Conservation (phyloP, 2,888 invertebrate species). For the Neoitamus cyanurus region DNA sequence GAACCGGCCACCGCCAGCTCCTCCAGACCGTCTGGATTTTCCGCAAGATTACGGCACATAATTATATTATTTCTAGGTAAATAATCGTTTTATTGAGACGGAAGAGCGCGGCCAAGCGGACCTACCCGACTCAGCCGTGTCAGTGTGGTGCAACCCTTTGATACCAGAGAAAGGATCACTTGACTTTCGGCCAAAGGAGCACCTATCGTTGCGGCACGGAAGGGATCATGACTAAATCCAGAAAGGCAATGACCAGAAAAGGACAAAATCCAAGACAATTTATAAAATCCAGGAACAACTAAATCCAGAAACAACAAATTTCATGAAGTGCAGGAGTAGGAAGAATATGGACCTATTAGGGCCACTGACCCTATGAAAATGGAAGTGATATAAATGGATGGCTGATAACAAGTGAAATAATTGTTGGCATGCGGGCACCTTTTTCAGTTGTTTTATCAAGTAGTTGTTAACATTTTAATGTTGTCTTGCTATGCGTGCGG, state of each 20-base stretch:
- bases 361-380: too few species aligned
- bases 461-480: too few species aligned
- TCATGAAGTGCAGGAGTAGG: too few species aligned
- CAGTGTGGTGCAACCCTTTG: not conserved
- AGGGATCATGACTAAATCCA: not conserved
- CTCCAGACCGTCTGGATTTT: slow-evolving; percentile 28
- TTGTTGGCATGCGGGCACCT: too few species aligned
- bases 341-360: too few species aligned
- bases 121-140: not conserved
- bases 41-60: slow-evolving; percentile 38
- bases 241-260: not conserved
- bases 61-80: slow-evolving; percentile 45
- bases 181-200: not conserved
- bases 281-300: not conserved
- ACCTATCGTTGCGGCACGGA: not conserved
- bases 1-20: not conserved
- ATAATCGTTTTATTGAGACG: slow-evolving; percentile 28
- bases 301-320: not conserved
- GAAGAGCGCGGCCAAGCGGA: not conserved
- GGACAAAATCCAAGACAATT: not conserved
- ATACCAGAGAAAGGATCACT: not conserved
- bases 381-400: too few species aligned
- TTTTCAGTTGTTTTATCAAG: too few species aligned
- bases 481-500: too few species aligned
- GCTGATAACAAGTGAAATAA: too few species aligned